Base-by-base conservation (phyloP, 2,113 vertebrate species). In the Gallinago media region DNA sequence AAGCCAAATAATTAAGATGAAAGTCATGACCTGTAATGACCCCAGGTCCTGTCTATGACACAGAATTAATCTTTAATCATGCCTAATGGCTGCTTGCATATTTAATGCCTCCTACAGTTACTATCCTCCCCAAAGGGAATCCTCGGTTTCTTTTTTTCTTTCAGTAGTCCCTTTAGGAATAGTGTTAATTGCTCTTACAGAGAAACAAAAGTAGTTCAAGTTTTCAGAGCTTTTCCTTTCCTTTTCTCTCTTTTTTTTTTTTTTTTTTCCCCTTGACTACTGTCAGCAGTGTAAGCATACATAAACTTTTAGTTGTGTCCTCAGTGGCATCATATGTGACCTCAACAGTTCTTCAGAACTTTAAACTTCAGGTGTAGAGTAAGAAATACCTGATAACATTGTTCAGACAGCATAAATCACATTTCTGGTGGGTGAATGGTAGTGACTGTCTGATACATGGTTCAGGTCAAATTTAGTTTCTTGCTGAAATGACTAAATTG, bases 41-140 rank as follows among this genome's bases (percentile, higher is more conserved):
- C 89, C 71, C 49, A 94, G 73, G 89, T 89, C 78, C 89, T 96
- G 92, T 97, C 94, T 88, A 61, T 97, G 88, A 97, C 95, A 97
- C 77, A 95, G 95, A 97, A 98, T 98, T 94, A 98, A 98, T 98
- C 95, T 98, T 98, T 98, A 98, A 98, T 98, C 96, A 95, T 95
- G 72, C 78, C 95, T 97, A 98, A 98, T 98, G 94, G 78, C 96
- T 98, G 97, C 89, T 95, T 97, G 75, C 95, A 96, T 98, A 97
- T 96, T 96, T 97, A 96, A 98, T 97, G 79, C 47, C 80, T 96
- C 32, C 93, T 90, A 72, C 75, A 95, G 80, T 97, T 98, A 83
- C 85, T 95, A n/a, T 96, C 32, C 70, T 66, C 55, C 86, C 96
- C 94, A 95, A 94, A 96, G 97, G 95, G 95, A 97, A 66, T 96